Base-by-base conservation (phyloP, 35 echinoderm and acorn worm genomes). In the Hemicentrotus pulcherrimus region DNA sequence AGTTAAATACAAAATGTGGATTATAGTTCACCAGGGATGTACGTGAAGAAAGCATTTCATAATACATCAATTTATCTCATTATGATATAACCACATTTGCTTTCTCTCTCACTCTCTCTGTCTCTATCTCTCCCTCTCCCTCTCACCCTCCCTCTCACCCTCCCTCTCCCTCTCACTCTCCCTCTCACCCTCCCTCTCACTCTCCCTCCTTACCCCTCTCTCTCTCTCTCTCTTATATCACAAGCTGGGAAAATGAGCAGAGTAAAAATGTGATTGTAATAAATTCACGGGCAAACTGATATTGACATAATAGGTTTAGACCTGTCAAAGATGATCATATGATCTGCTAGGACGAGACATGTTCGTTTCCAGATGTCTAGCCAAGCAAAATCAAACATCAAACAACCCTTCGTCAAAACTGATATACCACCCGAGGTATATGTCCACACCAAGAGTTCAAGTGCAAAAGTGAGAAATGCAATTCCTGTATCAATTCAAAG, bases 251-350 rank as follows among this genome's bases (percentile, higher is more conserved):
- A 78, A 78, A 78, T 78, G 65, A 78, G 18, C 18, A n/a, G 65
- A 78, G 8, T 78, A 78, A 78, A 78, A 78, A 78, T 78, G 65
- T 78, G 65, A 78, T 78, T 78, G 65, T 78, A 78, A 78, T 78
- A 78, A 78, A 78, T 78, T 78, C 61, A 18, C 2, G 24, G 61
- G 18, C 16, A 70, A 70, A 70, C 61, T 70, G 16, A 70, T 70
- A 1, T 18, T 70, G 61, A 70, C 61, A 70, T 70, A 70, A 70
- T 70, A 70, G 61, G 61, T 70, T 70, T 70, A 28, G 61, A n/a
- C 65, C 65, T 78, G 65, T 78, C 65, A 78, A 1, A 78, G 5
- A 28, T 78, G 22, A 78, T 78, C 65, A 78, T 78, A 28, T 78
- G 18, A 78, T 78, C 28, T 78, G 65, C 19, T 0, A 78, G 24